Evolutionary conservation across 1,140 invertebrate genomes (phyloP).

Genomic region (Delia radicum): DNA sequence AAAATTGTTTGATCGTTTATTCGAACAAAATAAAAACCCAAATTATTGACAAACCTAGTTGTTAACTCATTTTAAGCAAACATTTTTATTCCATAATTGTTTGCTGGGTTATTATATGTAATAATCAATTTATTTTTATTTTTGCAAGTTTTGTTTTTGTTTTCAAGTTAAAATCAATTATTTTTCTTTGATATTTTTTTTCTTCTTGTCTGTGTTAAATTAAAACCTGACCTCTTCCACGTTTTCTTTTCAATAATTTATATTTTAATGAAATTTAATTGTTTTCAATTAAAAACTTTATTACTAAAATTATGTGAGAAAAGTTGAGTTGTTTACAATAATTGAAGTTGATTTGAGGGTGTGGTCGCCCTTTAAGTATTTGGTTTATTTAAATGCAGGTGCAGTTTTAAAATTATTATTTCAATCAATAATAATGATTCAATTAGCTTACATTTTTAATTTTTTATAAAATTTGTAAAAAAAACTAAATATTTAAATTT

Average conservation of each 20-base stretch:
- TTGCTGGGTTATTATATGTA: not conserved
- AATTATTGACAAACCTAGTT: no score
- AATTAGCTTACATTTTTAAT: not conserved
- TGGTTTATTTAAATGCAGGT: not conserved
- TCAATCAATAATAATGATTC: not conserved
- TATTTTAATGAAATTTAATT: not conserved
- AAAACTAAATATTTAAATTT: no score
- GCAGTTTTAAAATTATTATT: not conserved
- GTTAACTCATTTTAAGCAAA: no score
- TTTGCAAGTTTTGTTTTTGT: not conserved
- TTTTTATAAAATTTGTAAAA: not conserved
- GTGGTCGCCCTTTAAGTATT: not conserved
- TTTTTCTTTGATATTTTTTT: not conserved
- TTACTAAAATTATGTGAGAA: not conserved
- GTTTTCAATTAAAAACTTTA: slow-evolving; percentile 1
- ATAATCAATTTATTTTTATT: no score
- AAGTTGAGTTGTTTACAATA: not conserved
- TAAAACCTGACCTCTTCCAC: slow-evolving; percentile 2
- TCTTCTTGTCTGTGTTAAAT: not conserved
- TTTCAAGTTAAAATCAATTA: not conserved
- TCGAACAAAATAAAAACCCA: no score
- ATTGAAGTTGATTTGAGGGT: not conserved
- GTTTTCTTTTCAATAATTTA: not conserved
- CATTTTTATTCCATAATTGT: no score
- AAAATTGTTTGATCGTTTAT: no score